Conservation (phyloP, 2,113 vertebrate genomes). For the Phaethon lepturus region DNA sequence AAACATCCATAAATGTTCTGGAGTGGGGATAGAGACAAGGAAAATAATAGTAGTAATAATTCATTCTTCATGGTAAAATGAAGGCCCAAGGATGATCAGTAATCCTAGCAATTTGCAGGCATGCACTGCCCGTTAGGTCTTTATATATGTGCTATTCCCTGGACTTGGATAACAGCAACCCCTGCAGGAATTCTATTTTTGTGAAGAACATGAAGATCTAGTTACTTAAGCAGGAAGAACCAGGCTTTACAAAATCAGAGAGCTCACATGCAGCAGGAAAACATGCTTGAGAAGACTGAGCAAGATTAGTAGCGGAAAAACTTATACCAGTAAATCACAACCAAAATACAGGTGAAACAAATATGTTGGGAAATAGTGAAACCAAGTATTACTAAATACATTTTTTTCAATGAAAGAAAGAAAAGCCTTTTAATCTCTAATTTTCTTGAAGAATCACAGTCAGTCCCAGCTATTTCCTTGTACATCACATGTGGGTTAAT, state of each 20-base stretch:
- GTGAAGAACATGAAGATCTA: background rate
- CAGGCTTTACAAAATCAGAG: background rate
- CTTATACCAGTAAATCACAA: background rate
- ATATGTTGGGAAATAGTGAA: background rate
- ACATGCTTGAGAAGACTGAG: background rate
- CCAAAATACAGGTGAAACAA: background rate
- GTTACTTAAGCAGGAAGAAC: background rate
- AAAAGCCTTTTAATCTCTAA: background rate
- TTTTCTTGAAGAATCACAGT: background rate
- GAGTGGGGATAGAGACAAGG: background rate
- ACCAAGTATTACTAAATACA: background rate
- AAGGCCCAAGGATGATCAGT: background rate
- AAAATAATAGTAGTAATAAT: background rate
- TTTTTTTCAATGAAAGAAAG: background rate
- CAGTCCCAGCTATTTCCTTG: background rate
- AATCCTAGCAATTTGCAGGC: background rate
- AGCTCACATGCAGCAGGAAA: background rate
- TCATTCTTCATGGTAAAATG: background rate
- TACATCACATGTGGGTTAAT: background rate
- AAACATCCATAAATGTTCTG: background rate
- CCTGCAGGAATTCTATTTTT: background rate
- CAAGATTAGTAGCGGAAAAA: background rate
- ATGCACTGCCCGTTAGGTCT: background rate
- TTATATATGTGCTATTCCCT: background rate
- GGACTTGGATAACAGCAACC: background rate